phyloP scores from a whole-genome alignment of 2,113 vertebrate species.

The Addax nasomaculatus region DNA sequence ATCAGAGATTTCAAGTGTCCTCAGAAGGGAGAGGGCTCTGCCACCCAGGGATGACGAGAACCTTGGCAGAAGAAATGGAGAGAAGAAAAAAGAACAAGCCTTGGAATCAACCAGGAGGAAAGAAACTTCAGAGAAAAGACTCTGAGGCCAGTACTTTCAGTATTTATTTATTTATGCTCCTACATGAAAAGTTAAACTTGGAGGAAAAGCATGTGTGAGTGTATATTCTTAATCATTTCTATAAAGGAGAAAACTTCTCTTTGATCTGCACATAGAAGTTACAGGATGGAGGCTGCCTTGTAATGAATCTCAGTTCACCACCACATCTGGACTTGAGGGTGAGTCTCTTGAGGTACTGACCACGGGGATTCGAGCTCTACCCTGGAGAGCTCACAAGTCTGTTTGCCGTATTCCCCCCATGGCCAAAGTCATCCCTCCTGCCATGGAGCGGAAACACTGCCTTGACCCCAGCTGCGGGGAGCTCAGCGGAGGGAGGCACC shows the following conservation, averaged over 20 bases:
- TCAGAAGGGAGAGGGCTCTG: neutral
- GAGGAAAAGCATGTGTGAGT: neutral
- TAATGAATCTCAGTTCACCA: neutral
- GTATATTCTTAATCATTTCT: slow-evolving; percentile 36
- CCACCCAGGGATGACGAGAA: neutral
- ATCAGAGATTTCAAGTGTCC: slow-evolving; percentile 4
- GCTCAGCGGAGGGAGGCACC: slow-evolving; percentile 53
- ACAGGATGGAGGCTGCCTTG: neutral
- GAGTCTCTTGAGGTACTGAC: neutral
- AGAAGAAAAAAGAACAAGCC: slow-evolving; percentile 10
- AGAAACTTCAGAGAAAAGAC: slow-evolving; percentile 33
- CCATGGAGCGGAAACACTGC: neutral
- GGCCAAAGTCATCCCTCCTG: slow-evolving; percentile 8
- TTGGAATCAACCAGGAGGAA: neutral
- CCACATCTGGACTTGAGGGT: neutral
- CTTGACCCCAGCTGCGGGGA: slow-evolving; percentile 51
- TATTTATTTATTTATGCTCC: slow-evolving; percentile 45
- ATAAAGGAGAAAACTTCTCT: neutral
- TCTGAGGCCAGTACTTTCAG: neutral
- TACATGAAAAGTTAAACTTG: slow-evolving; percentile 46
- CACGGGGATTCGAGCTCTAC: neutral
- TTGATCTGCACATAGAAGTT: neutral
- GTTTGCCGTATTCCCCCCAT: neutral
- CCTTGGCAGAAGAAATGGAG: neutral
- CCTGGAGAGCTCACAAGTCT: neutral